Conservation (phyloP, 2,113 vertebrate species). For the Rhineura floridana region DNA sequence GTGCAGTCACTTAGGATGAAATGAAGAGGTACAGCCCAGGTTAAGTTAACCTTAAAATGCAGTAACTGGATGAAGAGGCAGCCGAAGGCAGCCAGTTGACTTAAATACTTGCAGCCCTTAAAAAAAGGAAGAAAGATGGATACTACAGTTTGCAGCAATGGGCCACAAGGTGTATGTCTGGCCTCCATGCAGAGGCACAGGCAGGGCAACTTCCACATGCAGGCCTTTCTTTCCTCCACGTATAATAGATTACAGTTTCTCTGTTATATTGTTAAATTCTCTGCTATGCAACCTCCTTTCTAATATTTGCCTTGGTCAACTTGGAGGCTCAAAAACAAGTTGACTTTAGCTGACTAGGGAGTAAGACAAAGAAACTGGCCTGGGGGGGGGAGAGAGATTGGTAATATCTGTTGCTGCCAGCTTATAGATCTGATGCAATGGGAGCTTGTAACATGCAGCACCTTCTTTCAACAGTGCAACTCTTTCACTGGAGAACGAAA, state of each 20-base stretch:
- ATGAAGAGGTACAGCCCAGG: constrained; percentile 4
- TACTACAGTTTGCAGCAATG: neutral
- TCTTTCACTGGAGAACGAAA: constrained; percentile 47
- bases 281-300: neutral
- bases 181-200: neutral
- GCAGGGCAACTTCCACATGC: neutral
- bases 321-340: neutral
- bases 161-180: neutral
- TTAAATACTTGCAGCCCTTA: neutral
- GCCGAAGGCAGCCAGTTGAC: constrained; percentile 2
- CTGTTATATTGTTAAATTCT: no score
- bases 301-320: neutral
- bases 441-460: constrained; percentile 60
- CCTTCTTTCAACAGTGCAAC: neutral
- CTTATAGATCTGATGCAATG: constrained; percentile 54
- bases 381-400: neutral
- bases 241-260: neutral
- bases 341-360: neutral
- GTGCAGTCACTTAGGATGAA: neutral
- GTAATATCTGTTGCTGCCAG: constrained; percentile 51
- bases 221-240: neutral
- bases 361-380: neutral
- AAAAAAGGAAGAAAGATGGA: neutral
- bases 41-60: neutral
- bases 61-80: neutral